phyloP scores from a whole-genome alignment of 1,140 invertebrate species.

The Pectinophora gossypiella region DNA sequence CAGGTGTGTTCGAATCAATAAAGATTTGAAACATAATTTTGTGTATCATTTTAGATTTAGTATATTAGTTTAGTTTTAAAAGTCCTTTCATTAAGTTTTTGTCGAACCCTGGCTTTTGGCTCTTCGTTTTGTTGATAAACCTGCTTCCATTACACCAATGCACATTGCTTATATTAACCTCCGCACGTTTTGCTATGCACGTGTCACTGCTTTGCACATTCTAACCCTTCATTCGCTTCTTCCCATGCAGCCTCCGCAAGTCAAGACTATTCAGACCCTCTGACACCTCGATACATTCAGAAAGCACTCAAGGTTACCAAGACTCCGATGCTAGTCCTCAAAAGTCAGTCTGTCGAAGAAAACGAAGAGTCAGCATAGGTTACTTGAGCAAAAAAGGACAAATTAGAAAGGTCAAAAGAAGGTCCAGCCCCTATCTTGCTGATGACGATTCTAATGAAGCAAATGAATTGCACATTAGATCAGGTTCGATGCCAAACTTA shows the following conservation, averaged over 20 bases:
- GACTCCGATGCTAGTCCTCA: slow-evolving; percentile 46
- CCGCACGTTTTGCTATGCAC: neutral
- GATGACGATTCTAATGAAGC: slow-evolving; percentile 36
- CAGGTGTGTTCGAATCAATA: slow-evolving; percentile 30
- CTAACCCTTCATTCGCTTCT: neutral
- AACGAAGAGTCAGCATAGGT: slow-evolving; percentile 24
- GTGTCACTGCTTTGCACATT: neutral
- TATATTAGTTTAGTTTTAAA: neutral
- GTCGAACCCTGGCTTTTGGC: neutral
- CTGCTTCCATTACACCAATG: slow-evolving; percentile 10
- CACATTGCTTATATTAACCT: neutral
- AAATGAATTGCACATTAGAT: slow-evolving; percentile 14
- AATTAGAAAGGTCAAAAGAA: slow-evolving; percentile 16
- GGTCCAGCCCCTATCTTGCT: slow-evolving; percentile 15
- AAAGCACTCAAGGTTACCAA: slow-evolving; percentile 51
- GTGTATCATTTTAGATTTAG: slow-evolving; percentile 2
- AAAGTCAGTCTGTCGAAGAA: slow-evolving; percentile 23
- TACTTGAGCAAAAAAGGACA: slow-evolving; percentile 13
- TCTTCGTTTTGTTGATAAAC: neutral
- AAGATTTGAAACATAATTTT: neutral
- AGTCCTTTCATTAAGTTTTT: neutral
- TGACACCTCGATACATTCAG: slow-evolving; percentile 15
- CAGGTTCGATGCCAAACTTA: slow-evolving; percentile 30
- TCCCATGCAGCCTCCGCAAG: neutral
- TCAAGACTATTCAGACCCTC: neutral